These are phyloP conservation scores for Chrysotoxum bicinctum DNA, from an alignment of 2,888 invertebrate species.

Conservation along the genomic window DNA sequence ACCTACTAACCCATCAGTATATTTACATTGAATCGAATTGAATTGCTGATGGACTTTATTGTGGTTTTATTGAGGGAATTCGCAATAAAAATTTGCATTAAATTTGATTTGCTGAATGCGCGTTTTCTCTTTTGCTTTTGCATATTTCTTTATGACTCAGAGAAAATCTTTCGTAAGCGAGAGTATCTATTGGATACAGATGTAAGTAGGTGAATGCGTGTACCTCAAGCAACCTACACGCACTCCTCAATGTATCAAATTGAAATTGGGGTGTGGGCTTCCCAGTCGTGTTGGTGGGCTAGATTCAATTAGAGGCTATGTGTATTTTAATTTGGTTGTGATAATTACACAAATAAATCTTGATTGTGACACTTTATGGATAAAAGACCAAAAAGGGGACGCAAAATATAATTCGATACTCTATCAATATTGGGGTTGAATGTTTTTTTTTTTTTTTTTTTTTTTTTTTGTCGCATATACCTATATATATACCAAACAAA, in stretches of 20 bases:
- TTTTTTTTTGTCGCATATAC: slow-evolving; percentile 36
- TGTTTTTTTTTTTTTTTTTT: background rate
- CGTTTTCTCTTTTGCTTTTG: background rate
- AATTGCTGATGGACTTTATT: slow-evolving; percentile 72
- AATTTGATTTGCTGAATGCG: slow-evolving; percentile 65
- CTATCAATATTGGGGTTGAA: slow-evolving; percentile 10
- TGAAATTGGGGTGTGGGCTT: slow-evolving; percentile 59
- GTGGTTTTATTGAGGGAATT: slow-evolving; percentile 72
- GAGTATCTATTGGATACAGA: background rate
- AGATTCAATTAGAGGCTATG: slow-evolving; percentile 42
- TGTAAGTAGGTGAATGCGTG: background rate
- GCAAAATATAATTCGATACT: slow-evolving; percentile 50
- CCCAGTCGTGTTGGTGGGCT: slow-evolving; percentile 1
- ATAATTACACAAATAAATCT: slow-evolving; percentile 67
- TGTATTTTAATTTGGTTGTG: slow-evolving; percentile 55
- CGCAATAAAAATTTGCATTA: slow-evolving; percentile 72
- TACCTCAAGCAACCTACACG: slow-evolving; percentile 15
- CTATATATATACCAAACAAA: slow-evolving; percentile 13
- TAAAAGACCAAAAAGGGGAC: slow-evolving; percentile 48
- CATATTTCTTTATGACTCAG: background rate
- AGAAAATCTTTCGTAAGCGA: background rate
- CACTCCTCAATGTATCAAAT: background rate
- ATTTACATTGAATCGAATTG: slow-evolving; percentile 68
- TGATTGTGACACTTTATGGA: slow-evolving; percentile 57
- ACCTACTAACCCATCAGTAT: background rate